These are phyloP conservation scores for Henicopernis longicauda DNA, from an alignment of 2,113 vertebrate species.

Conservation along the genomic window DNA sequence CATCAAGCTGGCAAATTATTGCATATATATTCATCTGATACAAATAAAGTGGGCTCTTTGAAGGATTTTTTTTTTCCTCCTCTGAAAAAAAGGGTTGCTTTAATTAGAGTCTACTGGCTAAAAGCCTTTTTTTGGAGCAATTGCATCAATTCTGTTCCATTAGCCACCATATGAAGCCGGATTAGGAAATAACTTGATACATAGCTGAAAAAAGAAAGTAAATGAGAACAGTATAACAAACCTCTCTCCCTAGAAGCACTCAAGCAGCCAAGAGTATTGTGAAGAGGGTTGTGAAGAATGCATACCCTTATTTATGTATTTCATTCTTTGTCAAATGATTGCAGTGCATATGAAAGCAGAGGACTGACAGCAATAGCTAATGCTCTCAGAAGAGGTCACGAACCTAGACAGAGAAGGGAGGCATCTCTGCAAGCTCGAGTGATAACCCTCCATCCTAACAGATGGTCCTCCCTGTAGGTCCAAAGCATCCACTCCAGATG, in stretches of 20 bases:
- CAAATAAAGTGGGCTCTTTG: background rate
- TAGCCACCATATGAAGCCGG: background rate
- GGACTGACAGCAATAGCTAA: background rate
- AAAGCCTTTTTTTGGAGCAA: slow-evolving; percentile 23
- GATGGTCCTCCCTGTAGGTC: background rate
- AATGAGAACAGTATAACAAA: slow-evolving; percentile 5
- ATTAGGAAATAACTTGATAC: background rate
- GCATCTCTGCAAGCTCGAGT: background rate
- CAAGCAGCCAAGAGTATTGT: background rate
- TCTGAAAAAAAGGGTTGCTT: background rate
- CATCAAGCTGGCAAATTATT: slow-evolving; percentile 19
- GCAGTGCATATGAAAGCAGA: background rate
- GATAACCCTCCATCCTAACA: background rate
- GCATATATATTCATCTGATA: slow-evolving; percentile 16
- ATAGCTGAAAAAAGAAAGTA: background rate
- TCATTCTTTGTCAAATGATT: background rate
- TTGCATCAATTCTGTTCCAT: slow-evolving; percentile 53
- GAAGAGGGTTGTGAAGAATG: background rate
- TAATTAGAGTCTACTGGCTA: slow-evolving; percentile 38
- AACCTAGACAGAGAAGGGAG: background rate
- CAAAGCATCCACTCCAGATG: background rate
- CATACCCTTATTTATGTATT: background rate
- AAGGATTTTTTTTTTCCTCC: background rate
- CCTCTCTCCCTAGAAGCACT: background rate
- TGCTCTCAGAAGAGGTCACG: background rate